These are phyloP conservation scores for Willowsia nigromaculata DNA, from an alignment of 2,888 invertebrate genomes.

Conservation along the genomic window DNA sequence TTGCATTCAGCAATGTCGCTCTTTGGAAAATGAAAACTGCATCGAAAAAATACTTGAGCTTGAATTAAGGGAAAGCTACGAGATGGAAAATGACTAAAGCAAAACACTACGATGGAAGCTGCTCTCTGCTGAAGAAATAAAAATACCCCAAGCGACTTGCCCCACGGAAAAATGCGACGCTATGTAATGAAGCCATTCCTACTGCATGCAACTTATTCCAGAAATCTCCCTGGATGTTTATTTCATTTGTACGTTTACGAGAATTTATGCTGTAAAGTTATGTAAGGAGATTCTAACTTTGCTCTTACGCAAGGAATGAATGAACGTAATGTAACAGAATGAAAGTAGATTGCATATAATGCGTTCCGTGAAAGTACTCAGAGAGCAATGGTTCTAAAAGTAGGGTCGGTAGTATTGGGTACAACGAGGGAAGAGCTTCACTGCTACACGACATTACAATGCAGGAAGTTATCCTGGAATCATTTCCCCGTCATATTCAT, in stretches of 20 bases:
- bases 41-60: background rate
- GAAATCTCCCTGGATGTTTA: conserved; percentile 45
- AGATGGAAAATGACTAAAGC: conserved; percentile 39
- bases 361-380: conserved; percentile 43
- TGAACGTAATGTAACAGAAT: background rate
- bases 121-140: background rate
- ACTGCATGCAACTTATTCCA: conserved; percentile 17
- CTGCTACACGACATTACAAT: background rate
- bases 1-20: background rate
- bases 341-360: conserved; percentile 10
- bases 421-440: background rate
- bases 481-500: conserved; percentile 47
- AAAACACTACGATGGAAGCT: background rate
- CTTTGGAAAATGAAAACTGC: background rate
- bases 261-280: conserved; percentile 17
- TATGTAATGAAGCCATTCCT: conserved; percentile 48
- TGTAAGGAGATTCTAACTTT: background rate
- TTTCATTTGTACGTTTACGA: conserved; percentile 6
- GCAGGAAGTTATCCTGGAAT: conserved; percentile 41
- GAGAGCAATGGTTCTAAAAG: background rate
- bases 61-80: background rate
- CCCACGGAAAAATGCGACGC: conserved; percentile 12
- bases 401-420: background rate
- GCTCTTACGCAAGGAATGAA: background rate
- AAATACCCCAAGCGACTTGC: conserved; percentile 35